phyloP scores from a whole-genome alignment of 2,113 vertebrate genomes.

The Xenus cinereus region DNA sequence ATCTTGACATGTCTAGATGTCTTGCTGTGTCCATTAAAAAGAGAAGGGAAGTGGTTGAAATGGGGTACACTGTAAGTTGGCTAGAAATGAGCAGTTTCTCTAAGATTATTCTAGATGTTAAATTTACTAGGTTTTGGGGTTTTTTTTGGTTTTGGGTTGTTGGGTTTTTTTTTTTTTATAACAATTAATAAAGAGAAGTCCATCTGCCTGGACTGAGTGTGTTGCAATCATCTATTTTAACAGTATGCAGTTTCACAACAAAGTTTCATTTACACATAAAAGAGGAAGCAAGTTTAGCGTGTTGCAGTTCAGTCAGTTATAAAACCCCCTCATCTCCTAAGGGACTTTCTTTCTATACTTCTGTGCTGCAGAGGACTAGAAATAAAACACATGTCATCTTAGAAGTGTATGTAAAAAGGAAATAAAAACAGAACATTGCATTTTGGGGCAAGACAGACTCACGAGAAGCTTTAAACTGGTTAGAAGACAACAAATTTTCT shows the following conservation, averaged over 20 bases:
- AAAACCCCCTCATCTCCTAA: slow-evolving; percentile 36
- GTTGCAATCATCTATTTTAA: slow-evolving; percentile 60
- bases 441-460: background rate
- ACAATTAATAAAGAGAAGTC: background rate
- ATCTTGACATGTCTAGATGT: background rate
- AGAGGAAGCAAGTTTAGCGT: slow-evolving; percentile 68
- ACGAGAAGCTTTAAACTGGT: background rate
- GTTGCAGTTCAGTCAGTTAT: slow-evolving; percentile 62
- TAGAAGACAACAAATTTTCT: slow-evolving; percentile 22
- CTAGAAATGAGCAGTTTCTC: background rate
- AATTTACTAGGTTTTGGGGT: background rate
- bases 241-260: slow-evolving; percentile 61
- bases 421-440: background rate
- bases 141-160: background rate
- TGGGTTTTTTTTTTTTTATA: background rate
- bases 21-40: background rate
- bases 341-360: slow-evolving; percentile 72
- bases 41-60: background rate
- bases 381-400: slow-evolving; percentile 39
- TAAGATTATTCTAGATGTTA: background rate
- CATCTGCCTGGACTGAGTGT: background rate
- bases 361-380: slow-evolving; percentile 31
- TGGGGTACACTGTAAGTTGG: background rate
- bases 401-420: slow-evolving; percentile 41
- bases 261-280: slow-evolving; percentile 71